Evolutionary conservation across 1,140 invertebrate species (phyloP), one percentile per base, ranked within the genome.

Genomic region (Musca domestica): DNA sequence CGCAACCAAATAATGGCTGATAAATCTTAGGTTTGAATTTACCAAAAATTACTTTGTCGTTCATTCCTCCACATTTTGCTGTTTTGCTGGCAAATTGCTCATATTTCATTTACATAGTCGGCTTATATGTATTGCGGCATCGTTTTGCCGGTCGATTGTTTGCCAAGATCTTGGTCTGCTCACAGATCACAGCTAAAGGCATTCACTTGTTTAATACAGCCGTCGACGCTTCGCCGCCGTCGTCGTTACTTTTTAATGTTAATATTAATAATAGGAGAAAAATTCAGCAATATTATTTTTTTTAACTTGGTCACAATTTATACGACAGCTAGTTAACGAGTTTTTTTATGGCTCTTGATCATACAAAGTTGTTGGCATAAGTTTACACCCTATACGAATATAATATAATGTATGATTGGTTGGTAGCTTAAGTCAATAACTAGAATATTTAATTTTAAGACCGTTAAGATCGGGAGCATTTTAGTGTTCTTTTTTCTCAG

Each of bases 301-400:
- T 61, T 41, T 61, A 61, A 61, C 56, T 61, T 61, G 56, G 56
- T 61, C 56, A 19, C 56, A 61, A 61, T 61, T 61, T 61, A 61
- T 61, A 61, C 56, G 56, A 61, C 56, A 61, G 56, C 56, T 61
- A 34, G 27, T 61, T 61, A 61, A 61, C 56, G 56, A 61, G 56
- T 61, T 61, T 61, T 61, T 20, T n/a, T 34, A 34, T 34, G 3
- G 20, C 4, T 7, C 34, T 5, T 41, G 34, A 41, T 41, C 27
- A 4, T 7, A 41, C 34, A 41, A 30, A 30, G 9, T 30, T n/a
- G n/a, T n/a, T n/a, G n/a, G n/a, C n/a, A n/a, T n/a, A n/a, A n/a
- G n/a, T n/a, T n/a, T n/a, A n/a, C n/a, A n/a, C n/a, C n/a, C n/a
- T n/a, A n/a, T n/a, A n/a, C n/a, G n/a, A n/a, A n/a, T n/a, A n/a